phyloP scores from a whole-genome alignment of 2,888 invertebrate species.

The Troides aeacus region DNA sequence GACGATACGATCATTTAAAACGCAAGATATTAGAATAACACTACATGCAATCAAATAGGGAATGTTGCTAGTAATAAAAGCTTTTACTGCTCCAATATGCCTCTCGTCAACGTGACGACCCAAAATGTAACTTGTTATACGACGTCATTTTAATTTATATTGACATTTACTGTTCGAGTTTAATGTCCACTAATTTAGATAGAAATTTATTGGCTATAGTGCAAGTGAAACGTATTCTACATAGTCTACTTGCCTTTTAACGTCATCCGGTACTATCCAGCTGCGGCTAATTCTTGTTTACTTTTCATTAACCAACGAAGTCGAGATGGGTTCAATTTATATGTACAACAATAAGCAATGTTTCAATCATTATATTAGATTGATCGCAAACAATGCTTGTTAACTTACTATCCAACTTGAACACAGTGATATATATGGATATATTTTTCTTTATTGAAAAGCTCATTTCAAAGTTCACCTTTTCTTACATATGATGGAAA shows the following conservation, averaged over 20 bases:
- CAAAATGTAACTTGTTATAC: slow-evolving; percentile 65
- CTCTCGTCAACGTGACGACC: slow-evolving; percentile 58
- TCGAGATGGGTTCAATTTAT: too few relatives aligned
- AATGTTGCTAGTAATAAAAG: slow-evolving; percentile 68
- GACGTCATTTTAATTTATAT: slow-evolving; percentile 64
- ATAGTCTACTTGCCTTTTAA: not conserved
- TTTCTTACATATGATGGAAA: too few relatives aligned
- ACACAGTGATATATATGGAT: too few relatives aligned
- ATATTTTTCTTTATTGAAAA: too few relatives aligned
- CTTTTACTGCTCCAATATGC: slow-evolving; percentile 69
- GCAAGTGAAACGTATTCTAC: slow-evolving; percentile 29
- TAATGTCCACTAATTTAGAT: slow-evolving; percentile 55
- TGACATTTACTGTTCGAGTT: slow-evolving; percentile 67
- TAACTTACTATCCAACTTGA: too few relatives aligned
- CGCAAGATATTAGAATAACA: slow-evolving; percentile 32
- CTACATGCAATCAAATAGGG: slow-evolving; percentile 51
- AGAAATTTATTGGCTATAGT: slow-evolving; percentile 35
- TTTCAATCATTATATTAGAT: too few relatives aligned
- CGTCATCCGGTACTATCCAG: not conserved
- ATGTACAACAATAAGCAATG: too few relatives aligned
- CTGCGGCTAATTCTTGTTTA: slow-evolving; percentile 5
- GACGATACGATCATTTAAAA: slow-evolving; percentile 6
- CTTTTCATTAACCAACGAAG: not conserved
- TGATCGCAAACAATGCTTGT: too few relatives aligned
- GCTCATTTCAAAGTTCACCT: too few relatives aligned